Conservation (phyloP, 2,888 invertebrate species). For the Baronia brevicornis region DNA sequence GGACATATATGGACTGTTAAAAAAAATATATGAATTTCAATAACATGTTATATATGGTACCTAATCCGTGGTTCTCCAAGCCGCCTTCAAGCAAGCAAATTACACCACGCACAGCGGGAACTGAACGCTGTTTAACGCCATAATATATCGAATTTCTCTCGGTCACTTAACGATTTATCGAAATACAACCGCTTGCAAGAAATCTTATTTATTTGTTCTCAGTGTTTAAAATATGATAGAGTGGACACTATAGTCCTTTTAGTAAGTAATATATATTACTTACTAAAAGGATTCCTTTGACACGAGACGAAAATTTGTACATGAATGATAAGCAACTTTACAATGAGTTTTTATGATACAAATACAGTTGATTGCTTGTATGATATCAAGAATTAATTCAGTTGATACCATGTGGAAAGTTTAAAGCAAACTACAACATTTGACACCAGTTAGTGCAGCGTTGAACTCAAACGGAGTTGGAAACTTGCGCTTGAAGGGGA, state of each 20-base stretch:
- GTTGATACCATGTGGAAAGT: constrained; percentile 8
- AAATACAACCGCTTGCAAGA: constrained; percentile 25
- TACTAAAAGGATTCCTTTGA: too few relatives aligned
- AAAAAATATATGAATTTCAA: constrained; percentile 7
- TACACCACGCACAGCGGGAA: constrained; percentile 53
- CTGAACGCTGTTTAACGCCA: constrained; percentile 40
- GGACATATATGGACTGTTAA: too few relatives aligned
- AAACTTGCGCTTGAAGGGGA: constrained; percentile 1
- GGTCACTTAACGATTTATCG: constrained; percentile 43
- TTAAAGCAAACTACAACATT: constrained; percentile 5
- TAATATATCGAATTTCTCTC: constrained; percentile 52
- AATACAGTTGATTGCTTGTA: background rate
- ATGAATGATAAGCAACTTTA: background rate
- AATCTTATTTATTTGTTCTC: too few relatives aligned
- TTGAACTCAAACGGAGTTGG: constrained; percentile 5
- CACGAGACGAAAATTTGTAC: too few relatives aligned
- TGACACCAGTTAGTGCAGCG: constrained; percentile 5
- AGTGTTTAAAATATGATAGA: too few relatives aligned
- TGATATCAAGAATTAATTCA: background rate
- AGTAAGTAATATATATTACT: too few relatives aligned
- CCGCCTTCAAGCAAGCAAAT: constrained; percentile 42
- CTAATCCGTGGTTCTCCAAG: constrained; percentile 23
- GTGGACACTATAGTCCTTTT: too few relatives aligned
- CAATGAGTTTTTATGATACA: background rate
- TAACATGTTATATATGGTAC: too few relatives aligned